phyloP scores from a whole-genome alignment of 2,888 invertebrate species.

The Cerastis rubricosa region DNA sequence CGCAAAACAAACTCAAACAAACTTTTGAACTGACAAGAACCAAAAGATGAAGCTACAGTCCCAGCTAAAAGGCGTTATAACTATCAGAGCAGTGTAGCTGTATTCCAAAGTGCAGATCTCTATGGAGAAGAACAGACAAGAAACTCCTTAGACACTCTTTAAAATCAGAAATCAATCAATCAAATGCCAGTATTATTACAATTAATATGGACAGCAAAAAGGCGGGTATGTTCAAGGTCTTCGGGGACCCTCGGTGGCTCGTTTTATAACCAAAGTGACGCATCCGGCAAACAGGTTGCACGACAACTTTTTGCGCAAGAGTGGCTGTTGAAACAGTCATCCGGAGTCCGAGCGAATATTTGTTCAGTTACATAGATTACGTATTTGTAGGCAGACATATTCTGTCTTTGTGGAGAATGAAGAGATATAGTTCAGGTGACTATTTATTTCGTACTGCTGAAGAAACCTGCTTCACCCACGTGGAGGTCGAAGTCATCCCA shows the following conservation, averaged over 20 bases:
- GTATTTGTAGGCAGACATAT: not conserved
- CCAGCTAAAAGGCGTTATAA: not conserved
- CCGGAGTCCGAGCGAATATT: not conserved
- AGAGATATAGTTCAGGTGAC: not conserved
- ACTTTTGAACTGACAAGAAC: not conserved
- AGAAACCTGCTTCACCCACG: not conserved
- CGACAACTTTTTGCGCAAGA: slow-evolving; percentile 41
- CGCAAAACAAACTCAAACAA: slow-evolving; percentile 5
- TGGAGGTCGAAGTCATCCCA: not conserved
- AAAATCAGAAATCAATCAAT: slow-evolving; percentile 8
- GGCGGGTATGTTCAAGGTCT: slow-evolving; percentile 43
- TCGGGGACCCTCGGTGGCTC: slow-evolving; percentile 12
- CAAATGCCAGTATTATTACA: not conserved
- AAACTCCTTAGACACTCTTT: not conserved
- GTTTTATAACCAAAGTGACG: slow-evolving; percentile 26
- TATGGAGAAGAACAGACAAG: not conserved
- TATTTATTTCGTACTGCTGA: not conserved
- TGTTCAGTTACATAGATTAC: slow-evolving; percentile 5
- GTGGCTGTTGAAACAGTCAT: slow-evolving; percentile 25
- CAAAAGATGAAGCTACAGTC: not conserved
- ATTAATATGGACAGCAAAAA: slow-evolving; percentile 4
- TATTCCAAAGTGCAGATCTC: not conserved
- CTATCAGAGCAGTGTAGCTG: not conserved
- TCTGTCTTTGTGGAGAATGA: not conserved
- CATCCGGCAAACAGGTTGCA: slow-evolving; percentile 44